A percentile compares a stretch with the other conserved stretches of the same genome.
Conservation (phyloP, 2,113 vertebrate genomes). For the Neoarius graeffei region DNA sequence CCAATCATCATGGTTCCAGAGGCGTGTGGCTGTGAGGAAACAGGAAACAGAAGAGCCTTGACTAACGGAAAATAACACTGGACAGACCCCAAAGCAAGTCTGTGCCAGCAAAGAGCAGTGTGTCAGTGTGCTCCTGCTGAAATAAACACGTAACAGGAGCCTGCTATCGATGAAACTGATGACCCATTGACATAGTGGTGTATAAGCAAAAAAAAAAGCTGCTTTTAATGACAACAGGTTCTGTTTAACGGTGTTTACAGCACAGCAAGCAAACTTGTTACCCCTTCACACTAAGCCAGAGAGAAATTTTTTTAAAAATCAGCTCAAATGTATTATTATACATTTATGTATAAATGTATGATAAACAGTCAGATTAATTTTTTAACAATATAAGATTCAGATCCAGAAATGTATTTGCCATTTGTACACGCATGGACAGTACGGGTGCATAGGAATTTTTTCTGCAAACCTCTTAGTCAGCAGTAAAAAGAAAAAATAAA, state of each 20-base stretch:
- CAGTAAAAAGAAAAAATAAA: too few relatives aligned
- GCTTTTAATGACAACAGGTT: background rate
- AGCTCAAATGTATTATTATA: background rate
- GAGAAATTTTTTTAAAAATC: background rate
- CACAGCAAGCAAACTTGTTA: background rate
- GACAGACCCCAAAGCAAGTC: background rate
- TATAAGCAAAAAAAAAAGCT: background rate
- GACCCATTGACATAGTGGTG: background rate
- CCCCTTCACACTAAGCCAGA: background rate
- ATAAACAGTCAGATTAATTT: background rate
- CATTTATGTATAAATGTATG: too few relatives aligned
- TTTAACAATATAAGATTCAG: too few relatives aligned
- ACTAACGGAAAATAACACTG: background rate
- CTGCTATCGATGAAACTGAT: background rate
- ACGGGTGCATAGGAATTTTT: too few relatives aligned
- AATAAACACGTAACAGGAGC: background rate
- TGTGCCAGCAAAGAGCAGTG: background rate
- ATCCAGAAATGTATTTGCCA: too few relatives aligned
- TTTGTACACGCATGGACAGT: too few relatives aligned
- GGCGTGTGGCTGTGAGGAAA: background rate
- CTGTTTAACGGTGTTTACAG: background rate
- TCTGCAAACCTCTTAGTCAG: too few relatives aligned
- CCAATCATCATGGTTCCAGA: background rate
- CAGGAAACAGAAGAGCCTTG: conserved; percentile 1
- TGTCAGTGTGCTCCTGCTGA: background rate